Evolutionary conservation across 64 coral and sea anemone genomes (phyloP).

Genomic region (Acropora tenuis): DNA sequence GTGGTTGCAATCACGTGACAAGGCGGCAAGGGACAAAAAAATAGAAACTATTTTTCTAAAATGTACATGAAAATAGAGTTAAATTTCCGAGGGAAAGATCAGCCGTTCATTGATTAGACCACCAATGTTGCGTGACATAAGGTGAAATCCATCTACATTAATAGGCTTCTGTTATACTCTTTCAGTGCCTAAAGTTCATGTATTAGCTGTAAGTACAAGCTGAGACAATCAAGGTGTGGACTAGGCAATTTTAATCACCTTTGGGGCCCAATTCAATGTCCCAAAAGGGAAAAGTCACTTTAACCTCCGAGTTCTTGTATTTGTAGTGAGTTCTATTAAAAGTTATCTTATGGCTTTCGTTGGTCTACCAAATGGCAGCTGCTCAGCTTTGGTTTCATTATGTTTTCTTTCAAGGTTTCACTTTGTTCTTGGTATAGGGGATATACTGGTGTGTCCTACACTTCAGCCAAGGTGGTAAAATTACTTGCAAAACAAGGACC

Average conservation of each 20-base stretch:
- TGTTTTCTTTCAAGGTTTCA: constrained; percentile 28
- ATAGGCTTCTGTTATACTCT: background rate
- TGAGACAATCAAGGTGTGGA: background rate
- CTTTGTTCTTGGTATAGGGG: constrained; percentile 16
- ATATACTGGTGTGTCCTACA: background rate
- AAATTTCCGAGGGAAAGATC: background rate
- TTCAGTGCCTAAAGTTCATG: background rate
- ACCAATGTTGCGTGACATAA: background rate
- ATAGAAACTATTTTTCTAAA: background rate
- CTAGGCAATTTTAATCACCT: background rate
- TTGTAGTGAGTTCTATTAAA: background rate
- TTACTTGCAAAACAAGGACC: constrained; percentile 28
- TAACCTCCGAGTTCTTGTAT: background rate
- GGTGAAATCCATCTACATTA: background rate
- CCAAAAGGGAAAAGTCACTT: background rate
- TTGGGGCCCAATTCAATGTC: background rate
- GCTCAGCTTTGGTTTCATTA: background rate
- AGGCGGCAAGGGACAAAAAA: background rate
- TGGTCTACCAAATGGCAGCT: background rate
- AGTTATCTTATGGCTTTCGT: background rate
- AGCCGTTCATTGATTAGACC: background rate
- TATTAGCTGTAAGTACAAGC: background rate
- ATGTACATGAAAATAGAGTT: background rate
- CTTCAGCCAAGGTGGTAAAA: constrained; percentile 23
- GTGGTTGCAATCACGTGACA: background rate